Conservation (phyloP, 2,888 invertebrate species). For the Pristionchus maxplancki region DNA sequence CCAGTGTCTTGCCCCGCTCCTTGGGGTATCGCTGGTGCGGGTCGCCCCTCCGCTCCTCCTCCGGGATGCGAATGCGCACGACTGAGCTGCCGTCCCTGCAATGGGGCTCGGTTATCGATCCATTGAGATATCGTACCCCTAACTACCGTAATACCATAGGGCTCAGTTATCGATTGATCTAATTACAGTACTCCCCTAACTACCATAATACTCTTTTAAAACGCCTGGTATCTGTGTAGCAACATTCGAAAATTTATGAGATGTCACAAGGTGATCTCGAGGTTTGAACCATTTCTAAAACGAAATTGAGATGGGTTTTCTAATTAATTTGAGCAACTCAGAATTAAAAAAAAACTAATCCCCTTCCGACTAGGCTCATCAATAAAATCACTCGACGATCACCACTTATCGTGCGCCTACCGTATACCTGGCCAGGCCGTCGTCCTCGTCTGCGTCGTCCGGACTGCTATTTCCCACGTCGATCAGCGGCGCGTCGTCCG, state of each 20-base stretch:
- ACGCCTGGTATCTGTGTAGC: too few species aligned
- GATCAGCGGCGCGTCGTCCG: conserved; percentile 51
- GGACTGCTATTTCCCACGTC: background rate
- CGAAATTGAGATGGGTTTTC: too few species aligned
- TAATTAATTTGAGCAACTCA: too few species aligned
- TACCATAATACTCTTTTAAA: too few species aligned
- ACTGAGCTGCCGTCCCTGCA: background rate
- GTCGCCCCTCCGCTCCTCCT: conserved; percentile 57
- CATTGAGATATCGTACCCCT: background rate
- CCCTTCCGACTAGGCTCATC: too few species aligned
- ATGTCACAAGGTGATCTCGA: background rate
- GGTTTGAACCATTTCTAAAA: too few species aligned
- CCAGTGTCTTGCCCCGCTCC: conserved; percentile 64
- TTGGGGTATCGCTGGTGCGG: conserved; percentile 68
- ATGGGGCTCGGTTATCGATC: background rate
- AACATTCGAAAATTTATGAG: too few species aligned
- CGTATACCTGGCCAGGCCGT: conserved; percentile 1
- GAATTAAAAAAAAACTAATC: too few species aligned
- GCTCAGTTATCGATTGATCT: background rate
- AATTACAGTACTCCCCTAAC: background rate
- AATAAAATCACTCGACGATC: background rate
- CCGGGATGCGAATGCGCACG: conserved; percentile 57
- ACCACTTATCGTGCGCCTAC: background rate
- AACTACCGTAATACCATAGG: too few species aligned
- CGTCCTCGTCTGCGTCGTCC: background rate